Base-by-base conservation (phyloP, 2,888 invertebrate genomes). In the Platycheirus albimanus region DNA sequence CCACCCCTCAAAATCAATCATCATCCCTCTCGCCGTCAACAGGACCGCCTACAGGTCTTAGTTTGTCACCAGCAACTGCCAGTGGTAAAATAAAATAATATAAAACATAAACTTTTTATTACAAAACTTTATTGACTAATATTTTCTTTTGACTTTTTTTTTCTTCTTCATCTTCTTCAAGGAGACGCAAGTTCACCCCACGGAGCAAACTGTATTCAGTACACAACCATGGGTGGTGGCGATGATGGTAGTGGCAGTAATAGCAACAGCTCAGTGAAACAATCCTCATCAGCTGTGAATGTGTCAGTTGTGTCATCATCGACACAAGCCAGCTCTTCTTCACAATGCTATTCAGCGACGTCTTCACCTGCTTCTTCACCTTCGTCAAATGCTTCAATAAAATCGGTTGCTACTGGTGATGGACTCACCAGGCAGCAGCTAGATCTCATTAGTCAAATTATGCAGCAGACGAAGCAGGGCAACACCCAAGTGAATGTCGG, bases 371-470 rank as follows among this genome's bases (percentile, higher is more conserved):
- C 87, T 76, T 88, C 88, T 52, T 88, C 87, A 66, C 87, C 86
- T 28, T 87, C 88, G 43, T 88, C 90, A 10, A 86, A 89, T 6
- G 87, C 87, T 71, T 89, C 90, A 58, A 45, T 67, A 43, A 86
- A 91, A 90, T 88, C 86, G 41, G 86, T 88, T 17, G 89, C 89
- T 24, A 78, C 86, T 20, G 89, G 94, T 88, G 94, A 95, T 86
- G 94, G 94, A 77, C 91, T 95, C 85, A 94, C 94, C 69, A 93
- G 94, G 86, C 94, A 95, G 87, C 95, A 95, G 89, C 92, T 95
- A 87, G 95, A 95, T 89, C 92, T 95, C 87, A 95, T 95, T 87
- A 94, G 95, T 90, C 94, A 95, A 90, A 95, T 95, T 86, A 95
- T 95, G 94, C 94, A 95, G 87, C 95, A 95, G 89, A 94, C 94